Percentiles rank a stretch among this genome's conserved stretches.
phyloP scores from a whole-genome alignment of 2,113 vertebrate species.

The Nerophis ophidion region DNA sequence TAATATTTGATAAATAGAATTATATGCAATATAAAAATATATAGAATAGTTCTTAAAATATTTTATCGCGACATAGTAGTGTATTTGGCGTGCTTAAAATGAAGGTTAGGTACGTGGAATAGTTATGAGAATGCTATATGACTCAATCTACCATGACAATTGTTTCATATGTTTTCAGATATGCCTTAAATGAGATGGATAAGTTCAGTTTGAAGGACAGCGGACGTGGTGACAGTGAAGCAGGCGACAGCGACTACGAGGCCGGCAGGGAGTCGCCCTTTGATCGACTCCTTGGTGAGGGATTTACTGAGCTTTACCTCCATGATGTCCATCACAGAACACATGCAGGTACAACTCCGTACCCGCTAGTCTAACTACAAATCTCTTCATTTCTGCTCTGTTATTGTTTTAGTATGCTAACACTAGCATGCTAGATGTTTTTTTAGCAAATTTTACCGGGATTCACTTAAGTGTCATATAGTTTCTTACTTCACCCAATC shows the following conservation, averaged over 20 bases:
- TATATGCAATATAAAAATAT: too few relatives aligned
- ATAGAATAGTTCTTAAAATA: too few relatives aligned
- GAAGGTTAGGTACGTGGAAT: too few relatives aligned
- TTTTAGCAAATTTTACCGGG: too few relatives aligned
- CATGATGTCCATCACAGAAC: conserved; percentile 85
- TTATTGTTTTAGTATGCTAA: not conserved
- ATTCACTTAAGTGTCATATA: too few relatives aligned
- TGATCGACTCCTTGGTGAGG: conserved; percentile 89
- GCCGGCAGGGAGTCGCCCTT: conserved; percentile 93
- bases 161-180: conserved; percentile 64
- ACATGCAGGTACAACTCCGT: conserved; percentile 83
- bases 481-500: too few relatives aligned
- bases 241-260: conserved; percentile 97
- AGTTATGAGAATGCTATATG: not conserved
- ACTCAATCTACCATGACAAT: not conserved
- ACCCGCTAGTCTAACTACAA: conserved; percentile 1
- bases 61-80: too few relatives aligned
- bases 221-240: conserved; percentile 94
- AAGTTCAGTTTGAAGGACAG: conserved; percentile 99
- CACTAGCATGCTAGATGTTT: too few relatives aligned
- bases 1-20: too few relatives aligned
- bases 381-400: not conserved
- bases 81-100: too few relatives aligned
- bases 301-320: conserved; percentile 90
- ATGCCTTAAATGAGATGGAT: conserved; percentile 96